These are phyloP conservation scores for Macrotis lagotis DNA, from an alignment of 2,113 vertebrate genomes.

Conservation along the genomic window DNA sequence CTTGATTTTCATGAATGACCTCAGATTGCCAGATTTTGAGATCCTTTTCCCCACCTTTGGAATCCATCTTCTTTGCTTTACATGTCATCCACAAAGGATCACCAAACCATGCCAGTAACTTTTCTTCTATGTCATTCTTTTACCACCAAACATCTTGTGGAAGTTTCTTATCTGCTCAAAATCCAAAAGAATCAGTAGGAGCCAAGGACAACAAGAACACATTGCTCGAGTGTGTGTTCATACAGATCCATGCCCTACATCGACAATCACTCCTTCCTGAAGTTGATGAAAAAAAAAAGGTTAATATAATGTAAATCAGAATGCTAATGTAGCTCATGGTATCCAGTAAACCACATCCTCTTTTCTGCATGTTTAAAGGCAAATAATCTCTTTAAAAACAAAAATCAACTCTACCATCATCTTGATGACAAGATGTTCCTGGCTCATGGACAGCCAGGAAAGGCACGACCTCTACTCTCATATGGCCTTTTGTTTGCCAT, in stretches of 20 bases:
- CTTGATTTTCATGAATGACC: background rate
- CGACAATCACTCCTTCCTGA: background rate
- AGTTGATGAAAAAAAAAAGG: background rate
- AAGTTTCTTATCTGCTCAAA: slow-evolving; percentile 16
- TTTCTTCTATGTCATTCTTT: background rate
- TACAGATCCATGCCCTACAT: background rate
- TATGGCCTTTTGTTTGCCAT: background rate
- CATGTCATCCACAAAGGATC: background rate
- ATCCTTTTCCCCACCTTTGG: background rate
- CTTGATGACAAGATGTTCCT: background rate
- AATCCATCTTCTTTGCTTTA: background rate
- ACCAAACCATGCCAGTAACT: background rate
- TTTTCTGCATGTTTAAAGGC: background rate
- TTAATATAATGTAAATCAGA: background rate
- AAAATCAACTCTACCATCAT: slow-evolving; percentile 9
- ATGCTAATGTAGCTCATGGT: slow-evolving; percentile 11
- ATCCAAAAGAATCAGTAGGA: slow-evolving; percentile 7
- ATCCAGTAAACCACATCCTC: background rate
- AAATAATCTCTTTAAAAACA: slow-evolving; percentile 43
- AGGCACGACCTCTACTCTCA: background rate
- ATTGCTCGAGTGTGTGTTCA: background rate
- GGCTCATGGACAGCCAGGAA: background rate
- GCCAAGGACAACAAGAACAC: background rate
- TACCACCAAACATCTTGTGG: background rate
- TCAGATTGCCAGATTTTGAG: background rate